A percentile compares a stretch with the other conserved stretches of the same genome.
These are phyloP conservation scores for Bicyclus anynana DNA, from an alignment of 1,140 invertebrate genomes.

Conservation along the genomic window DNA sequence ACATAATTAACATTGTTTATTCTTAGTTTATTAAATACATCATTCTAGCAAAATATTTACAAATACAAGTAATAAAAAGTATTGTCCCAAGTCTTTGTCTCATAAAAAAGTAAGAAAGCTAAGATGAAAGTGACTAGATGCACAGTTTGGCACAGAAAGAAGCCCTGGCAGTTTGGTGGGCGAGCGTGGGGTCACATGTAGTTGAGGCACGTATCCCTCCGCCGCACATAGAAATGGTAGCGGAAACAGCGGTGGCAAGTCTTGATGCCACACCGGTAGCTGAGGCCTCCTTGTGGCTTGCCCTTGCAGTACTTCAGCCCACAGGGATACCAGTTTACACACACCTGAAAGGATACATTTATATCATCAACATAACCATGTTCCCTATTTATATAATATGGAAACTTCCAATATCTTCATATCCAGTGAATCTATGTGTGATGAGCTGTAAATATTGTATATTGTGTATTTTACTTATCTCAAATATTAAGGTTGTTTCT, in stretches of 20 bases:
- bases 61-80: slow-evolving; percentile 31
- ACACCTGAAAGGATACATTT: slow-evolving; percentile 79
- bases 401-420: no score
- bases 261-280: slow-evolving; percentile 96
- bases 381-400: background rate
- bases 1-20: slow-evolving; percentile 31
- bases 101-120: slow-evolving; percentile 39
- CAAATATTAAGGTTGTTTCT: no score
- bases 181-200: slow-evolving; percentile 55
- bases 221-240: slow-evolving; percentile 89
- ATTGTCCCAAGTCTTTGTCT: slow-evolving; percentile 39
- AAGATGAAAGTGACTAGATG: slow-evolving; percentile 35
- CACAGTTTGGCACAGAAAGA: slow-evolving; percentile 28
- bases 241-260: slow-evolving; percentile 93
- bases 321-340: slow-evolving; percentile 94
- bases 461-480: no score
- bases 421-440: no score
- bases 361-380: background rate
- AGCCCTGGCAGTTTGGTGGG: slow-evolving; percentile 23
- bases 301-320: slow-evolving; percentile 96
- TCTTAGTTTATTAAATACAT: slow-evolving; percentile 36
- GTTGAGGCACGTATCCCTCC: slow-evolving; percentile 91
- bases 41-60: slow-evolving; percentile 51
- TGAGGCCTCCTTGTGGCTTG: slow-evolving; percentile 74
- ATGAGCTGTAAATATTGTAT: no score